Conservation (phyloP, 1,140 invertebrate genomes). For the Drosophila asahinai region DNA sequence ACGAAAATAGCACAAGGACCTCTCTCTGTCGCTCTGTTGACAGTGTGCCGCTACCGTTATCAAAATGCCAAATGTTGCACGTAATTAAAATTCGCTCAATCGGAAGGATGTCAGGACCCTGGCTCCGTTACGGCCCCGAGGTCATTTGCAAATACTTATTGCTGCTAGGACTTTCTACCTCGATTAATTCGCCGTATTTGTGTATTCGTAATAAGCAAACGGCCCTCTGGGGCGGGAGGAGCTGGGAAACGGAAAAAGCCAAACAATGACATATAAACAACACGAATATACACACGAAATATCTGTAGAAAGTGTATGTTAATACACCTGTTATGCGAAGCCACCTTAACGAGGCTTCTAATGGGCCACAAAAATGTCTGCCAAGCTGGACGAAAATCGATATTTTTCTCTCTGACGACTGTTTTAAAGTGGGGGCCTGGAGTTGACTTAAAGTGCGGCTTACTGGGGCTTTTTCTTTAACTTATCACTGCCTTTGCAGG, state of each 20-base stretch:
- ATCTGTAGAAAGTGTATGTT: constrained; percentile 14
- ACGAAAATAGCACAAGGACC: constrained; percentile 56
- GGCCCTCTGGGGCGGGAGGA: constrained; percentile 3
- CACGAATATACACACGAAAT: constrained; percentile 16
- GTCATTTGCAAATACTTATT: constrained; percentile 42
- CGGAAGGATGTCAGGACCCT: constrained; percentile 56
- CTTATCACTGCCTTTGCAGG: constrained; percentile 46
- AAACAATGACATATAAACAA: constrained; percentile 44
- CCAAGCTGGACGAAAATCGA: constrained; percentile 60
- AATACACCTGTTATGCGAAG: constrained; percentile 30
- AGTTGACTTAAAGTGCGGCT: constrained; percentile 41
- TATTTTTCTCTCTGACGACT: constrained; percentile 22
- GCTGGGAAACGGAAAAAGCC: constrained; percentile 19
- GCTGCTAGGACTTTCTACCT: constrained; percentile 15
- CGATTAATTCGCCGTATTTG: constrained; percentile 62
- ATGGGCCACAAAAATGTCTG: constrained; percentile 57
- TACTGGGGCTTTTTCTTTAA: constrained; percentile 19
- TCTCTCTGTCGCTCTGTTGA: constrained; percentile 26
- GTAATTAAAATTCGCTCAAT: constrained; percentile 80
- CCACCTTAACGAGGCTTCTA: constrained; percentile 53
- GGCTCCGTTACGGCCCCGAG: constrained; percentile 15
- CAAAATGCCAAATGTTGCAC: constrained; percentile 76
- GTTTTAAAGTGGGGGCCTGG: constrained; percentile 29
- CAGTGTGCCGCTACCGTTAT: constrained; percentile 38
- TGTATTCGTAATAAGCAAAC: constrained; percentile 36